Evolutionary conservation across 2,888 invertebrate genomes (phyloP), one percentile per base, ranked within the genome.

Genomic region (Chaetogeoica ovagalla): DNA sequence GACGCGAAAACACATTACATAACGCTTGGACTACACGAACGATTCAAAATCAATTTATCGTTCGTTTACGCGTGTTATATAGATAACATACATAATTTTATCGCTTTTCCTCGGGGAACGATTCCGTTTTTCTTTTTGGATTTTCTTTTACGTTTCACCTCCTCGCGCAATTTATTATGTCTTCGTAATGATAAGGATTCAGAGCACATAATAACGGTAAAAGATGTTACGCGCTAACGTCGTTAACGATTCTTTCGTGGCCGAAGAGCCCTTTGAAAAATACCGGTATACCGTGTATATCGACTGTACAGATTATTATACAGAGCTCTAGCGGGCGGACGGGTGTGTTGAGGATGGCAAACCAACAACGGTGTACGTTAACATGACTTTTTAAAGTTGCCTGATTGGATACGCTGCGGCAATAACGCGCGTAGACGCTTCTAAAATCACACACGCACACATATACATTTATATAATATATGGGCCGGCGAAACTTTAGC

Each of bases 201-300:
- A 65, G 39, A 65, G 74, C 74, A 39, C 74, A 52, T 74, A 74
- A 74, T 65, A 65, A 65, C 63, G 21, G 21, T 55, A 55, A 55
- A 30, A 74, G n/a, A 73, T 63, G 65, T 65, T 55, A 23, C 21
- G 55, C 55, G 9, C 39, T 17, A 23, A 39, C 23, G 55, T 74
- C 74, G 74, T 75, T 75, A 75, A 66, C 74, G 74, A 75, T 57
- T 66, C 39, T 39, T 65, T 39, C 65, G n/a, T 75, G 39, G 65
- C 74, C 19, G 19, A 39, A 23, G 65, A 23, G 65, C 57, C 39
- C 17, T n/a, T 19, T 2, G n/a, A 66, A 75, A 66, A 75, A 75
- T 75, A 65, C 39, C 39, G 65, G 74, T 73, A 19, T 73, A n/a
- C 62, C 52, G 63, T 66, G n/a, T 66, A 21, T 37, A 63, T 63